These are phyloP conservation scores for Brachyptera putata DNA, from an alignment of 2,888 invertebrate genomes.

Conservation along the genomic window DNA sequence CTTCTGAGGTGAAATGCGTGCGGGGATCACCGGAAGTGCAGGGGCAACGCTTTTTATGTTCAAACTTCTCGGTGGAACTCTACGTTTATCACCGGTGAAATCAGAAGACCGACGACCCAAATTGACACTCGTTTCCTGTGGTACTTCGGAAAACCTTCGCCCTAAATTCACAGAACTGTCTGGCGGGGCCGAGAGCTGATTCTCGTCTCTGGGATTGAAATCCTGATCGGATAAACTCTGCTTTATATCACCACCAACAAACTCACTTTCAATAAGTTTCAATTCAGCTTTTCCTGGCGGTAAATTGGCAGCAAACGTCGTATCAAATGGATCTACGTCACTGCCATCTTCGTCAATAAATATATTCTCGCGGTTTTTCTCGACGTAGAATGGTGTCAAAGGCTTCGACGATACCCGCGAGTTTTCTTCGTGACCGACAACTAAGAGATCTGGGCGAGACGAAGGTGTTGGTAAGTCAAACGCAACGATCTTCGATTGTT, in stretches of 20 bases:
- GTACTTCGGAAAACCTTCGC: constrained; percentile 12
- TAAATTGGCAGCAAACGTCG: constrained; percentile 71
- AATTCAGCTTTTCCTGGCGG: constrained; percentile 75
- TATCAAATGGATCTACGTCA: constrained; percentile 75
- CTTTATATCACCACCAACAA: constrained; percentile 48
- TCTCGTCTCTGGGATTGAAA: constrained; percentile 34
- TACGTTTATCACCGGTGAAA: constrained; percentile 24
- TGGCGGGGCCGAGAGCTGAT: background rate
- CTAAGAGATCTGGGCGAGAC: constrained; percentile 31
- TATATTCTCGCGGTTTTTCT: constrained; percentile 2
- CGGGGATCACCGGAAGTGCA: background rate
- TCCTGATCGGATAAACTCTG: constrained; percentile 39
- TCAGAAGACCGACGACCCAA: constrained; percentile 27
- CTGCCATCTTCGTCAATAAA: constrained; percentile 37
- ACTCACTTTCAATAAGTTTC: constrained; percentile 69
- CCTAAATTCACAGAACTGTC: constrained; percentile 1
- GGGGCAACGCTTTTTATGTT: constrained; percentile 21
- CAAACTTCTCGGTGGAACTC: constrained; percentile 27
- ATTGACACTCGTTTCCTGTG: background rate
- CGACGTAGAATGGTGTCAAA: constrained; percentile 69
- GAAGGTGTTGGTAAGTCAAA: constrained; percentile 56
- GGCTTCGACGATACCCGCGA: constrained; percentile 55
- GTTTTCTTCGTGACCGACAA: constrained; percentile 26
- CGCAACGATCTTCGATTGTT: constrained; percentile 50
- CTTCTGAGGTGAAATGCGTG: constrained; percentile 24